These are phyloP conservation scores for Drosophila niveifrons DNA, from an alignment of 2,888 invertebrate species.

Conservation along the genomic window DNA sequence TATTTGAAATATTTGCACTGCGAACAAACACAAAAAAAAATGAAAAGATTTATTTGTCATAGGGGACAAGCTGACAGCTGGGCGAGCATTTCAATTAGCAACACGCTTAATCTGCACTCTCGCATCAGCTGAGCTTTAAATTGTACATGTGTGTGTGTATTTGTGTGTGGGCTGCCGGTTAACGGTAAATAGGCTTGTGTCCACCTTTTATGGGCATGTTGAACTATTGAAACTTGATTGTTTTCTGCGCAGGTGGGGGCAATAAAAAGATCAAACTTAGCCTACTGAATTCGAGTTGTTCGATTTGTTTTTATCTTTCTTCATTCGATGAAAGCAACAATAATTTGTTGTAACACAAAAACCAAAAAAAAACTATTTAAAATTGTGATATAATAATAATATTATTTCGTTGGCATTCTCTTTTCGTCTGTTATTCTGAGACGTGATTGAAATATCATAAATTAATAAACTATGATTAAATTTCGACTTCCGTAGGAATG, in stretches of 20 bases:
- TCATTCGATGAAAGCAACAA: conserved; percentile 10
- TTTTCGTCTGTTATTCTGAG: background rate
- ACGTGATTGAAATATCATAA: conserved; percentile 19
- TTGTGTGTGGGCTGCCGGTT: conserved; percentile 23
- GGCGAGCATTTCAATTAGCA: conserved; percentile 53
- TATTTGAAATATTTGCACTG: conserved; percentile 29
- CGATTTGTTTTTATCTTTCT: background rate
- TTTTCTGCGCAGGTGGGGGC: conserved; percentile 38
- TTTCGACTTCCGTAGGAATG: conserved; percentile 34
- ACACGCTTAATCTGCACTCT: conserved; percentile 28
- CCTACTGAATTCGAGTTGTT: conserved; percentile 40
- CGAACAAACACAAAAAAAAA: background rate
- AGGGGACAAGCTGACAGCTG: conserved; percentile 36
- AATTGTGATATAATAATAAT: conserved; percentile 4
- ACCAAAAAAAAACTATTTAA: conserved; percentile 2
- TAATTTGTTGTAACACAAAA: background rate
- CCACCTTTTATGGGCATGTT: conserved; percentile 51
- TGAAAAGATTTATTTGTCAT: conserved; percentile 21
- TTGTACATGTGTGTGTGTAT: conserved; percentile 1
- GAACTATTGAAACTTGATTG: conserved; percentile 39
- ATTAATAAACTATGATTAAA: conserved; percentile 18
- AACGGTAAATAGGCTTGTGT: conserved; percentile 48
- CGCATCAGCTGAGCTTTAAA: conserved; percentile 25
- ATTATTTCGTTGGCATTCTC: background rate
- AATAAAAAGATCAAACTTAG: conserved; percentile 29